These are phyloP conservation scores for Margarornis squamiger DNA, from an alignment of 2,797 vertebrate species.

Conservation along the genomic window DNA sequence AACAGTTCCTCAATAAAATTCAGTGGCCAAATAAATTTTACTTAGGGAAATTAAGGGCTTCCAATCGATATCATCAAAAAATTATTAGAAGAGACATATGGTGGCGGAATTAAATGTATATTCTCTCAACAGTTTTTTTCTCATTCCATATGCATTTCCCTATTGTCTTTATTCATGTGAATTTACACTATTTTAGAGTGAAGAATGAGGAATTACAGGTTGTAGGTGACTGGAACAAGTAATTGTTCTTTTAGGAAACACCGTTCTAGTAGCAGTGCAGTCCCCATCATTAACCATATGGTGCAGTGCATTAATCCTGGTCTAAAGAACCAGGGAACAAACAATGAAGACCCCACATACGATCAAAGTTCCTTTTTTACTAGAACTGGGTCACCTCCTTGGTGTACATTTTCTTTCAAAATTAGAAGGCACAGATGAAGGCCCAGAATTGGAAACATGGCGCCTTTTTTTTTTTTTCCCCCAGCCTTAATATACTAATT, in stretches of 20 bases:
- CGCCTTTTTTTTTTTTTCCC: not conserved
- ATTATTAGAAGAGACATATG: not conserved
- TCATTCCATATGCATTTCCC: slow-evolving; percentile 38
- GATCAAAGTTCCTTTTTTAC: not conserved
- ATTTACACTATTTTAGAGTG: not conserved
- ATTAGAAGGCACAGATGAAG: not conserved
- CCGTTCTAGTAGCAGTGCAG: not conserved
- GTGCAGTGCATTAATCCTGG: not conserved
- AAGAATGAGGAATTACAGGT: not conserved
- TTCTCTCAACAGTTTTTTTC: slow-evolving; percentile 18
- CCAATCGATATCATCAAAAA: not conserved
- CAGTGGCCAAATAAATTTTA: not conserved
- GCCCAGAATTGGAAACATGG: not conserved
- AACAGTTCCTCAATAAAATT: not conserved
- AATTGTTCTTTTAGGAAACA: slow-evolving; percentile 58
- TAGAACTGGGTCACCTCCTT: not conserved
- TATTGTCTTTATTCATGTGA: not conserved
- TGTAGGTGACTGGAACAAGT: not conserved
- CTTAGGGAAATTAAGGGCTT: not conserved
- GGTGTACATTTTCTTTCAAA: not conserved
- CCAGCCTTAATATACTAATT: not conserved
- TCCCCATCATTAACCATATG: not conserved
- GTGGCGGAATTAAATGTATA: not conserved
- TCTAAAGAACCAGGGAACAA: not conserved
- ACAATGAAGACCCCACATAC: not conserved